Evolutionary conservation across 2,797 vertebrate species (phyloP).

Genomic region (Hafferia zeledoni): DNA sequence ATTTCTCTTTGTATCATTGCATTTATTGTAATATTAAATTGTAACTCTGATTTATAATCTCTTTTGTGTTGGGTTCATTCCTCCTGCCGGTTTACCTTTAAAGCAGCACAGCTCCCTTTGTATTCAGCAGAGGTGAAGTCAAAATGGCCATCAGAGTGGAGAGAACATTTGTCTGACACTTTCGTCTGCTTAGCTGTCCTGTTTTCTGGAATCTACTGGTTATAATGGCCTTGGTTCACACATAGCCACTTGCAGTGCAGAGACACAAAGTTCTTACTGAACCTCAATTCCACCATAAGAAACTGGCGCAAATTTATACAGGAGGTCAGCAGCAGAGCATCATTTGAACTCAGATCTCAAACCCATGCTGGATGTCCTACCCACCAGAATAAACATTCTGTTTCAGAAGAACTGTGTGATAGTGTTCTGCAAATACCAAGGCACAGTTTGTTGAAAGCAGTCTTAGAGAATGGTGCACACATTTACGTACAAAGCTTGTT

Average conservation of each 20-base stretch:
- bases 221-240: neutral
- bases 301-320: neutral
- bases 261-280: neutral
- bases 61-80: too few species aligned
- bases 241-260: neutral
- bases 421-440: neutral
- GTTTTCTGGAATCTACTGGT: neutral
- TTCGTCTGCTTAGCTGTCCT: rapidly evolving
- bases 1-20: too few species aligned
- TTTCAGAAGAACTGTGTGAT: neutral
- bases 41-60: too few species aligned
- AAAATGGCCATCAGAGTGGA: neutral
- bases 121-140: neutral
- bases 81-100: too few species aligned
- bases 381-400: neutral
- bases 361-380: neutral
- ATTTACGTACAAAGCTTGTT: neutral
- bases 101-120: neutral
- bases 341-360: rapidly evolving
- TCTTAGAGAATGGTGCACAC: neutral
- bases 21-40: too few species aligned
- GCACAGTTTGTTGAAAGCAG: neutral
- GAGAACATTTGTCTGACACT: neutral
- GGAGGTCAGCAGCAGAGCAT: neutral
- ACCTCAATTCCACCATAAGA: neutral